A percentile compares a stretch with the other conserved stretches of the same genome.
phyloP scores from a whole-genome alignment of 2,113 vertebrate species.

The Cyphomyrus discorhynchus region DNA sequence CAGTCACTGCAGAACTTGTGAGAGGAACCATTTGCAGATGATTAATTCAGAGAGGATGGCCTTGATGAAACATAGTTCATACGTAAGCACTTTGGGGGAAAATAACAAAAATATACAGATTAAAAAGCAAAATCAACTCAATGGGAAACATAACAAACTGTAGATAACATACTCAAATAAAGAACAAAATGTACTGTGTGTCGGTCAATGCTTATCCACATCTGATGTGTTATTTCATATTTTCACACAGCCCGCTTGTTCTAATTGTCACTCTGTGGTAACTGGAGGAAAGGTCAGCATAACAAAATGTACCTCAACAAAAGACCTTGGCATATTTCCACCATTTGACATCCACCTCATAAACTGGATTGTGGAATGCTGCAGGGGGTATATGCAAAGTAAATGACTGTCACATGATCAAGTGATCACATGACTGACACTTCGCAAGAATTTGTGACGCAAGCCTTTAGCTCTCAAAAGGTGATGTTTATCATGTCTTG shows the following conservation, averaged over 20 bases:
- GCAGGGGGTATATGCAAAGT: background rate
- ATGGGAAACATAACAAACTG: background rate
- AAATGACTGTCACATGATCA: background rate
- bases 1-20: background rate
- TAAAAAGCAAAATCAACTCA: background rate
- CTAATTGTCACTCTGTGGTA: background rate
- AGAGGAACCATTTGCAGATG: background rate
- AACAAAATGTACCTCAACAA: background rate
- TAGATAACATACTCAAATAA: background rate
- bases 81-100: background rate
- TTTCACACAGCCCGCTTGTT: background rate
- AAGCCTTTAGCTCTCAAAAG: background rate
- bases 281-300: background rate
- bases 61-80: background rate
- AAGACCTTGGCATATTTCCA: background rate
- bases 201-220: background rate
- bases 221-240: background rate
- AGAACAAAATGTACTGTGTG: background rate
- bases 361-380: background rate
- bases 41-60: background rate
- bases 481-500: background rate
- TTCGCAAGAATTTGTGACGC: background rate
- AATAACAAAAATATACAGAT: background rate
- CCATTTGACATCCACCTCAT: background rate
- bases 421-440: background rate